Percentiles rank a stretch among this genome's conserved stretches.
phyloP scores from a whole-genome alignment of 2,797 vertebrate species.

The Anguilla megastoma region DNA sequence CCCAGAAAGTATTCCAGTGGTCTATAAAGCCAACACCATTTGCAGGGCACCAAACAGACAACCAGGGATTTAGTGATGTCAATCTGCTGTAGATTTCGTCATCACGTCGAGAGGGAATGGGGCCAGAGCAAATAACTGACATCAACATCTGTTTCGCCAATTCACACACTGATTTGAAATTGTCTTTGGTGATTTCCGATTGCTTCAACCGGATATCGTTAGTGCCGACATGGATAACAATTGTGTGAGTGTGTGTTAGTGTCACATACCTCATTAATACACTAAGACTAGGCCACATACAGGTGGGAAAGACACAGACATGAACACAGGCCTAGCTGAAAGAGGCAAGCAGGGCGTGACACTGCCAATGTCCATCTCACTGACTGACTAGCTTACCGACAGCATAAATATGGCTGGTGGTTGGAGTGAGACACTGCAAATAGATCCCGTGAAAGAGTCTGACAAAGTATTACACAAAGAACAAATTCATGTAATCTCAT shows the following conservation, averaged over 20 bases:
- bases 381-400: background rate
- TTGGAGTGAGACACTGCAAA: background rate
- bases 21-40: too few species aligned
- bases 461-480: background rate
- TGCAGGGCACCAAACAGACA: too few species aligned
- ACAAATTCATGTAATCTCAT: background rate
- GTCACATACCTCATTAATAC: slow-evolving; percentile 1
- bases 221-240: too few species aligned
- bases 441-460: background rate
- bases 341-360: background rate
- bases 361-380: background rate
- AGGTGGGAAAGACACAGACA: background rate
- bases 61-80: too few species aligned
- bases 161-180: too few species aligned
- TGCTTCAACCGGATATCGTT: too few species aligned
- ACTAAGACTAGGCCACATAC: background rate
- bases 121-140: too few species aligned
- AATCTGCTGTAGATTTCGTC: too few species aligned
- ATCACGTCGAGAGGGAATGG: too few species aligned
- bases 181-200: background rate
- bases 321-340: background rate
- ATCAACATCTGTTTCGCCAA: too few species aligned
- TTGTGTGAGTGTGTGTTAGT: background rate
- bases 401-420: background rate
- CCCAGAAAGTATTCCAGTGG: too few species aligned